Conservation (phyloP, 2,888 invertebrate species). For the Romanomermis culicivorax region DNA sequence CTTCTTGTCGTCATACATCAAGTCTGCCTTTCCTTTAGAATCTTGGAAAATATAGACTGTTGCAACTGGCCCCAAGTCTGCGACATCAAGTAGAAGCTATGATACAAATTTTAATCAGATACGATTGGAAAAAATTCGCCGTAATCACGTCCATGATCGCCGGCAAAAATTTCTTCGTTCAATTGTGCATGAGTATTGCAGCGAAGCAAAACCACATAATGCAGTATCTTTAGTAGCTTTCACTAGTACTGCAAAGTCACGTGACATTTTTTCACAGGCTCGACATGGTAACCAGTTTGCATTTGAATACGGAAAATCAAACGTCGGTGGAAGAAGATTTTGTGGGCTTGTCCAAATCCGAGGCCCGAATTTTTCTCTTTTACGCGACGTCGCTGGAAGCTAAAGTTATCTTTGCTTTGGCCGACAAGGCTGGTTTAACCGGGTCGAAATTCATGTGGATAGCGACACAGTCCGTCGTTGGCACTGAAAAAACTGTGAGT, state of each 20-base stretch:
- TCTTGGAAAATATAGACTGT: slow-evolving; percentile 8
- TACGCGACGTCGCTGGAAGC: slow-evolving; percentile 58
- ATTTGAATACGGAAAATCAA: slow-evolving; percentile 14
- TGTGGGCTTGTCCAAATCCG: slow-evolving; percentile 36
- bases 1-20: no score
- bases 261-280: slow-evolving; percentile 14
- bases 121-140: slow-evolving; percentile 34
- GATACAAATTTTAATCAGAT: slow-evolving; percentile 75
- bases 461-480: slow-evolving; percentile 48
- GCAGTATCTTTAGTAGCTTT: not conserved
- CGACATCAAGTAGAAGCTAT: slow-evolving; percentile 90
- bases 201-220: not conserved
- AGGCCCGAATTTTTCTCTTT: slow-evolving; percentile 72
- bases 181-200: not conserved
- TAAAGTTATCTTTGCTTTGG: slow-evolving; percentile 40
- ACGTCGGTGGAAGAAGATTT: not conserved
- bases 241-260: not conserved
- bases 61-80: slow-evolving; percentile 77
- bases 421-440: slow-evolving; percentile 49
- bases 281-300: slow-evolving; percentile 21
- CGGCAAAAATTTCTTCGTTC: slow-evolving; percentile 16
- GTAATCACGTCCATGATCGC: slow-evolving; percentile 23
- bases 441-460: slow-evolving; percentile 91
- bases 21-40: no score
- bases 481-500: not conserved